These are phyloP conservation scores for Pristionchus arcanus DNA, from an alignment of 2,888 invertebrate species.

Conservation along the genomic window DNA sequence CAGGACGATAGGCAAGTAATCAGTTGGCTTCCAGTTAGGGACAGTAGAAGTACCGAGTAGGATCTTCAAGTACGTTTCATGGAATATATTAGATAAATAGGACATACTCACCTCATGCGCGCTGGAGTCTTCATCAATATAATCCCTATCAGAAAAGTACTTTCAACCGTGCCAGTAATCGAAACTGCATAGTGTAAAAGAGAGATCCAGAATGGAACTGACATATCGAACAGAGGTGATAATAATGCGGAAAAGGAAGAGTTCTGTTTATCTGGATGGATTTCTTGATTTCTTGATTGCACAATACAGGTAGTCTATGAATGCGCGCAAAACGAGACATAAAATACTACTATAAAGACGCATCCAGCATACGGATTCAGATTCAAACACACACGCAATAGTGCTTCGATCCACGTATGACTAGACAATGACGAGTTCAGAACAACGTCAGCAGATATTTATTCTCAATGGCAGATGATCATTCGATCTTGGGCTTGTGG, in stretches of 20 bases:
- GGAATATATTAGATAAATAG: no score
- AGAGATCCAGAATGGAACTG: not conserved
- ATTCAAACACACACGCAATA: not conserved
- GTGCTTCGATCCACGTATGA: not conserved
- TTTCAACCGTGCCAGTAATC: not conserved
- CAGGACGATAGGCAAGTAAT: conserved; percentile 6
- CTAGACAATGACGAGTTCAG: not conserved
- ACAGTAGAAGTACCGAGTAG: not conserved
- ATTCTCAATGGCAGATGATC: not conserved
- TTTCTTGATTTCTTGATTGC: not conserved
- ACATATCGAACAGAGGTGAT: not conserved
- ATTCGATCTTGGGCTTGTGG: not conserved
- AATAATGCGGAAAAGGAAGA: not conserved
- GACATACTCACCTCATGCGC: not conserved
- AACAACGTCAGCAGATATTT: not conserved
- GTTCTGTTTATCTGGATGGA: not conserved
- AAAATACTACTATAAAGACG: not conserved
- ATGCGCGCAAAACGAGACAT: not conserved
- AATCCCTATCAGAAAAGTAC: not conserved
- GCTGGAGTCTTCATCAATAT: not conserved
- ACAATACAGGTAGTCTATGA: not conserved
- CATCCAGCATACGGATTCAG: not conserved
- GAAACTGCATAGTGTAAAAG: not conserved
- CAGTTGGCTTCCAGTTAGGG: not conserved
- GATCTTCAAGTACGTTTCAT: not conserved